Percentiles rank a stretch among this genome's conserved stretches.
phyloP scores from a whole-genome alignment of 2,888 invertebrate species.

The Cephus pygmeus region DNA sequence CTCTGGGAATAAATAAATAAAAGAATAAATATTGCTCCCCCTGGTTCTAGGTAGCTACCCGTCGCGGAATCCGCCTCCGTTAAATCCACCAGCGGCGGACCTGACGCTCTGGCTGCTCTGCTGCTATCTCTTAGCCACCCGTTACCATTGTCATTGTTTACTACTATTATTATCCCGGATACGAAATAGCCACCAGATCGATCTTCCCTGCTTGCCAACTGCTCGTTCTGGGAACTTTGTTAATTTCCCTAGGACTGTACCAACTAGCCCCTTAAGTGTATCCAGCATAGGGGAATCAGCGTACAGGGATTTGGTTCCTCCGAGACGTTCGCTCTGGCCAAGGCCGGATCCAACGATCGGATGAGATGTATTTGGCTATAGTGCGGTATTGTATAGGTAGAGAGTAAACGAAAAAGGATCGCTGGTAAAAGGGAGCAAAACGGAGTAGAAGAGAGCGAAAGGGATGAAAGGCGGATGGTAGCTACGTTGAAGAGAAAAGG shows the following conservation, averaged over 20 bases:
- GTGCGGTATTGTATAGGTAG: not conserved
- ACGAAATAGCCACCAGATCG: not conserved
- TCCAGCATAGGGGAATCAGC: not conserved
- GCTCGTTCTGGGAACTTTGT: not conserved
- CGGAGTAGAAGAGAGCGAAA: constrained; percentile 31
- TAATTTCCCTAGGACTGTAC: not conserved
- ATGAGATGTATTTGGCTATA: not conserved
- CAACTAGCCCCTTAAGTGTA: not conserved
- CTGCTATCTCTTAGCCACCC: not conserved
- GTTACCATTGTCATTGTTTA: not conserved
- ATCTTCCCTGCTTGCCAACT: not conserved
- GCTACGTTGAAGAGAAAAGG: not conserved
- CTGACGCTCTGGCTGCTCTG: too few species aligned
- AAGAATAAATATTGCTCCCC: constrained; percentile 45
- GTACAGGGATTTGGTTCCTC: not conserved
- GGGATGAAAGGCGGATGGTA: constrained; percentile 32
- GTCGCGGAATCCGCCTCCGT: not conserved
- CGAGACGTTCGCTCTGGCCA: not conserved
- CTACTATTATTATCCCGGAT: not conserved
- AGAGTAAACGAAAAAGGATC: not conserved
- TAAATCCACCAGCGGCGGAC: not conserved
- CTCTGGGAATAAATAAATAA: constrained; percentile 51
- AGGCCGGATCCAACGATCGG: not conserved
- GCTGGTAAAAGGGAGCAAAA: constrained; percentile 13
- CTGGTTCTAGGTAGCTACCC: not conserved